phyloP scores from a whole-genome alignment of 2,797 vertebrate species.

The Tapirus indicus region DNA sequence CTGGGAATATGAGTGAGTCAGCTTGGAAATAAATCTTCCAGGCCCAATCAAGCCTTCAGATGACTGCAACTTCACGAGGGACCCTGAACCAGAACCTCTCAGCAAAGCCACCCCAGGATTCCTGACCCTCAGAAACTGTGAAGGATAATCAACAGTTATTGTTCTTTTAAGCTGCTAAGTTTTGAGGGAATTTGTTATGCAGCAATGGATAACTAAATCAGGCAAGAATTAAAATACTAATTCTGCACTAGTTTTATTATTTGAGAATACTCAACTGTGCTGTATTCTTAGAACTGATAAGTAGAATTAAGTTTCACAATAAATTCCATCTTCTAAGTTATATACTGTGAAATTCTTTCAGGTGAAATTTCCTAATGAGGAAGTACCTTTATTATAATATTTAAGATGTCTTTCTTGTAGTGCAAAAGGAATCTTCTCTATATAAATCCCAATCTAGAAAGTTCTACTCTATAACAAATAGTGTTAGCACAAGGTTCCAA shows the following conservation, averaged over 20 bases:
- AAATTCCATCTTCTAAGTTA: background rate
- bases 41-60: background rate
- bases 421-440: background rate
- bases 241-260: background rate
- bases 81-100: background rate
- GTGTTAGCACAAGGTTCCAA: background rate
- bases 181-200: background rate
- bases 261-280: background rate
- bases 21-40: background rate
- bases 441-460: background rate
- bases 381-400: background rate
- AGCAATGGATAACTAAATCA: background rate
- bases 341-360: background rate
- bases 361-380: background rate
- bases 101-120: background rate
- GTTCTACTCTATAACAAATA: background rate
- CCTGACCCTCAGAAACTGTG: background rate
- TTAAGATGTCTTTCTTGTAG: background rate
- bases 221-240: background rate
- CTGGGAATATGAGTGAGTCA: background rate
- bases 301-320: background rate
- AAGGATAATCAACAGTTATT: background rate
- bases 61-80: background rate
- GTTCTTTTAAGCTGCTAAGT: background rate
- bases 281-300: background rate